Percentiles rank a stretch among this genome's conserved stretches.
These are phyloP conservation scores for Eucera pruinosa DNA, from an alignment of 2,888 invertebrate genomes.

Conservation along the genomic window DNA sequence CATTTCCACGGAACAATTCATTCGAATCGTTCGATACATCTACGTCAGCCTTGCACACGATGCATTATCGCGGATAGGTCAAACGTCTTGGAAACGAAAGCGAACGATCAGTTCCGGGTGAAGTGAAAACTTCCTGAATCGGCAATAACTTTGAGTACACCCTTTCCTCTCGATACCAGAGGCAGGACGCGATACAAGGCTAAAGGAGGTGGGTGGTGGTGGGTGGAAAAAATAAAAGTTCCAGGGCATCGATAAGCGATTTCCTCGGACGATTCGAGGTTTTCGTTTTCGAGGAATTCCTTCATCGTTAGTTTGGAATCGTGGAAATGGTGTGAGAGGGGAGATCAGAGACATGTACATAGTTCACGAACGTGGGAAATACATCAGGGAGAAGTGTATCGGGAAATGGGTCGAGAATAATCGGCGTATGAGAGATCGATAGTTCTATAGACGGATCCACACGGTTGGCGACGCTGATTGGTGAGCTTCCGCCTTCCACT, in stretches of 20 bases:
- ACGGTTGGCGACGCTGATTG: slow-evolving; percentile 24
- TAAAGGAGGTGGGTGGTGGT: background rate
- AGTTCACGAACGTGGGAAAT: slow-evolving; percentile 59
- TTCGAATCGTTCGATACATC: slow-evolving; percentile 15
- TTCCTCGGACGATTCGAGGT: slow-evolving; percentile 38
- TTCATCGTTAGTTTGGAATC: slow-evolving; percentile 19
- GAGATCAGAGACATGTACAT: slow-evolving; percentile 32
- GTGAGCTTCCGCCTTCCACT: slow-evolving; percentile 20
- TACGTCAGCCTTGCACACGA: slow-evolving; percentile 29
- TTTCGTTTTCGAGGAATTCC: slow-evolving; percentile 32
- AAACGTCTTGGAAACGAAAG: slow-evolving; percentile 35
- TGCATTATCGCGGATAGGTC: slow-evolving; percentile 45
- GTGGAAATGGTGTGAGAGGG: background rate
- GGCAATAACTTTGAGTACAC: slow-evolving; percentile 52
- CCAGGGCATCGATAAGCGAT: slow-evolving; percentile 41
- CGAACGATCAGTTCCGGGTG: slow-evolving; percentile 31
- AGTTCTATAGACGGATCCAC: slow-evolving; percentile 37
- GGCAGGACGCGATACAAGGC: background rate
- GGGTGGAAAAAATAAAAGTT: slow-evolving; percentile 27
- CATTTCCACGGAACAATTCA: slow-evolving; percentile 9
- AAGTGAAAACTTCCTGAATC: slow-evolving; percentile 48
- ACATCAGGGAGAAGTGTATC: slow-evolving; percentile 56
- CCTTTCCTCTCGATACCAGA: background rate
- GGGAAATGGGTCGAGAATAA: slow-evolving; percentile 68
- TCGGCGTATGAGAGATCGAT: slow-evolving; percentile 59